phyloP scores from a whole-genome alignment of 2,797 vertebrate species.

The Atherinosoma microstoma region DNA sequence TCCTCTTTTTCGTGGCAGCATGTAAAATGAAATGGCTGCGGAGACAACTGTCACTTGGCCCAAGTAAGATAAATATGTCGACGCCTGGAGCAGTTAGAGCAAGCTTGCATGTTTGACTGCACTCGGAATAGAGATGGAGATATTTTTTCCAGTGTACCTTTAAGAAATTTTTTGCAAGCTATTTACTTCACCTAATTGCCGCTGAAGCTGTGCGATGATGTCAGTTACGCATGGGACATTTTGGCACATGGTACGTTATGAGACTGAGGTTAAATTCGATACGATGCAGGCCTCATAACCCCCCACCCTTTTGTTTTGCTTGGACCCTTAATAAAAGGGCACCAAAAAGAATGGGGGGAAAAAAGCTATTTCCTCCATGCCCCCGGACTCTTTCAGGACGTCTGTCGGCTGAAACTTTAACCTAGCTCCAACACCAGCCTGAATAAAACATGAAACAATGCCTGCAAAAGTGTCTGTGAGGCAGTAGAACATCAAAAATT shows the following conservation, averaged over 20 bases:
- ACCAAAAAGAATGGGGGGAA: constrained; percentile 32
- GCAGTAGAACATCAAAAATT: constrained; percentile 81
- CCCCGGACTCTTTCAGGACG: constrained; percentile 56
- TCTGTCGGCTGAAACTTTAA: constrained; percentile 78
- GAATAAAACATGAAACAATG: constrained; percentile 87
- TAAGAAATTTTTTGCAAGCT: constrained; percentile 11
- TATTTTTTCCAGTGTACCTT: constrained; percentile 26
- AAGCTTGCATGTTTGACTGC: constrained; percentile 46
- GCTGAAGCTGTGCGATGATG: not conserved
- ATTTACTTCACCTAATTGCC: constrained; percentile 34
- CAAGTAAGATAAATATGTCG: constrained; percentile 84
- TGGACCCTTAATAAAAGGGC: constrained; percentile 63
- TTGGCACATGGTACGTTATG: not conserved
- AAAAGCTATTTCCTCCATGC: constrained; percentile 70
- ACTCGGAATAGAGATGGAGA: constrained; percentile 54
- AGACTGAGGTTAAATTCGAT: constrained; percentile 1
- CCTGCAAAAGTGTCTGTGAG: constrained; percentile 77
- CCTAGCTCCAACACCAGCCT: constrained; percentile 70
- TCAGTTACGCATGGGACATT: constrained; percentile 10
- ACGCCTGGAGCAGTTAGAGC: constrained; percentile 64
- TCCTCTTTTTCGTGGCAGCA: constrained; percentile 35
- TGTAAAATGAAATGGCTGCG: constrained; percentile 81
- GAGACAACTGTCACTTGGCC: constrained; percentile 83
- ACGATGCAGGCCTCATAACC: constrained; percentile 14
- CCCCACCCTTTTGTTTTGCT: constrained; percentile 5